Base-by-base conservation (phyloP, 2,113 vertebrate genomes). In the Dasyornis broadbenti region DNA sequence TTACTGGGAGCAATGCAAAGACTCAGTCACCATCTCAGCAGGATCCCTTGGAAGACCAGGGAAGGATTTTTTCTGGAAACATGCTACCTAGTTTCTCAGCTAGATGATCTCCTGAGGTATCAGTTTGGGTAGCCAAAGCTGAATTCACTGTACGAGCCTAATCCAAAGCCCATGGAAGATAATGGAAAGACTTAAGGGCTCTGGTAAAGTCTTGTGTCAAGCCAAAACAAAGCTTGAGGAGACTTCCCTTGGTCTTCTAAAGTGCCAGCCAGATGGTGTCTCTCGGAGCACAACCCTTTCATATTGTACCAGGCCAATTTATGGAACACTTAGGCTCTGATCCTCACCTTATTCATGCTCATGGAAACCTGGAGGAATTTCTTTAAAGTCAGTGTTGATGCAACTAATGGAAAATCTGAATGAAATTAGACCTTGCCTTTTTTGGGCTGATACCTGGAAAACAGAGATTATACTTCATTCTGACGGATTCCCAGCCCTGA, bases 371-470 rank as follows among this genome's bases (percentile, higher is more conserved):
- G 60, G 40, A 89, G 30, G 39, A 86, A 75, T 81, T 86, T 86
- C 28, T 77, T 66, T 78, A 35, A 57, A 84, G 52, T 68, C 44
- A 20, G 4, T 56, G 40, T 63, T 77, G 56, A 49, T 85, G 33
- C 42, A 86, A 37, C n/a, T 71, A 75, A 63, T 49, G 49, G 83
- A 84, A 96, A 92, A 88, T 68, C n/a, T 42, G 69, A 77, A 72
- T 45, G 19, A 75, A 92, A 60, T 86, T 57, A 76, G 49, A 86
- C 49, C 26, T 45, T 14, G 13, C 11, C 11, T 2, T 78, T 81
- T 78, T 61, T 82, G 3, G 54, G 61, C 26, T 44, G n/a, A 24
- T n/a, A 49, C 53, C 63, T 79, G 66, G 82, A 71, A 59, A 92
- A 31, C 13, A 45, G 77, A 69, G 57, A 35, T 47, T 77, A 33